These are phyloP conservation scores for Scytalopus superciliaris DNA, from an alignment of 2,113 vertebrate species.

Conservation along the genomic window DNA sequence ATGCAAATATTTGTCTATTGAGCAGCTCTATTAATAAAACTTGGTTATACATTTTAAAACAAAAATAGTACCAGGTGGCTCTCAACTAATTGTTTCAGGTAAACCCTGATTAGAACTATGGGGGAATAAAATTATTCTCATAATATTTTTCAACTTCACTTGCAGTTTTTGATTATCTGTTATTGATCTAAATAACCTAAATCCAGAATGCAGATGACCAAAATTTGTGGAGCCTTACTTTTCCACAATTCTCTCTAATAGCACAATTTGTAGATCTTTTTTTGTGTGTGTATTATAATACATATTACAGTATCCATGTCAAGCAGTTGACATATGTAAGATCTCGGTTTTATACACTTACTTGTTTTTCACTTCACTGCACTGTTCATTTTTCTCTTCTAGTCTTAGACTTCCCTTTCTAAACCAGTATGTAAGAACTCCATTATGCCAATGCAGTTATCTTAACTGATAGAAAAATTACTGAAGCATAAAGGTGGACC, in stretches of 20 bases:
- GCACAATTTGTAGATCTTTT: no score
- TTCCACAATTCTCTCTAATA: neutral
- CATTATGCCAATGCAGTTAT: conserved; percentile 19
- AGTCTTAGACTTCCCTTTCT: neutral
- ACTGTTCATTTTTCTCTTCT: neutral
- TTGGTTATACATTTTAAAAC: neutral
- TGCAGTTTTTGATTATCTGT: neutral
- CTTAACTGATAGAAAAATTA: conserved; percentile 48
- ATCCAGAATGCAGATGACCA: rapidly evolving
- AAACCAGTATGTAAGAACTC: neutral
- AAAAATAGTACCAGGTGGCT: neutral
- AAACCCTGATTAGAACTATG: neutral
- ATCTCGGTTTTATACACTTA: neutral
- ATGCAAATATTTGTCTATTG: neutral
- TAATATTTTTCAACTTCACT: neutral
- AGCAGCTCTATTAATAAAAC: neutral
- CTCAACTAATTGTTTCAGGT: neutral
- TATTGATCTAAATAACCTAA: neutral
- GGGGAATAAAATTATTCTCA: neutral
- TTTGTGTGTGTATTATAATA: neutral
- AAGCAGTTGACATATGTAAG: neutral
- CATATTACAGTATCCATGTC: rapidly evolving
- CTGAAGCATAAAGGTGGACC: conserved; percentile 50
- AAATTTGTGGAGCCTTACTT: neutral
- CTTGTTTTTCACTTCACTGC: neutral